Evolutionary conservation across 2,113 vertebrate species (phyloP).

Genomic region (Spea bombifrons): DNA sequence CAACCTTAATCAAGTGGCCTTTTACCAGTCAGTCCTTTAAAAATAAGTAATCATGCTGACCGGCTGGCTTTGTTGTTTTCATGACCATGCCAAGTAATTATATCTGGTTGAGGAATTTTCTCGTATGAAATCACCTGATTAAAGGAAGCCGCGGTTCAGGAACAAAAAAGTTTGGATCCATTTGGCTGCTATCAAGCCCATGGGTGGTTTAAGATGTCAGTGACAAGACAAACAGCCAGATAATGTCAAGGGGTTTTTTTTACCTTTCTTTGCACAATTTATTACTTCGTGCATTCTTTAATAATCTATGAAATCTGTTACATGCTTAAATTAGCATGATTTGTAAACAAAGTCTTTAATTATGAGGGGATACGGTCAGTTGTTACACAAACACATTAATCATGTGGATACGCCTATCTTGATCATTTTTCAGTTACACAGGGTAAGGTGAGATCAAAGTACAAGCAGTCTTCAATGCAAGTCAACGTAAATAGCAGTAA

Average conservation of each 20-base stretch:
- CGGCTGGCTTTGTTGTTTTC: slow-evolving; percentile 16
- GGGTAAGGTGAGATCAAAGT: background rate
- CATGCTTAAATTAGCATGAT: slow-evolving; percentile 11
- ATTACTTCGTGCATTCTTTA: slow-evolving; percentile 22
- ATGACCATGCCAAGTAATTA: slow-evolving; percentile 30
- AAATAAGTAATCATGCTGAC: background rate
- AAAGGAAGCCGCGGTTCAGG: slow-evolving; percentile 30
- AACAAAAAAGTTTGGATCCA: slow-evolving; percentile 25
- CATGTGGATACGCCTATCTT: no score
- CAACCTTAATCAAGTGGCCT: no score
- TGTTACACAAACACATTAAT: background rate
- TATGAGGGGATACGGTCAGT: background rate
- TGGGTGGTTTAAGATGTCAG: slow-evolving; percentile 35
- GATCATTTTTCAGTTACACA: background rate
- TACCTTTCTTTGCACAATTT: slow-evolving; percentile 6
- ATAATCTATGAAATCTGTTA: slow-evolving; percentile 17
- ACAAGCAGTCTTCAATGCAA: background rate
- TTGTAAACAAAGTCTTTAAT: background rate
- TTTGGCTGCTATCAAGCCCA: slow-evolving; percentile 27
- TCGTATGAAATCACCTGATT: slow-evolving; percentile 40
- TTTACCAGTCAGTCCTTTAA: background rate
- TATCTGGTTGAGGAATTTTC: slow-evolving; percentile 37
- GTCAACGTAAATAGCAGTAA: no score
- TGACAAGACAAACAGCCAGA: slow-evolving; percentile 28
- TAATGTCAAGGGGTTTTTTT: slow-evolving; percentile 4